Evolutionary conservation across 2,797 vertebrate genomes (phyloP).

Genomic region (Dicrostonyx torquatus): DNA sequence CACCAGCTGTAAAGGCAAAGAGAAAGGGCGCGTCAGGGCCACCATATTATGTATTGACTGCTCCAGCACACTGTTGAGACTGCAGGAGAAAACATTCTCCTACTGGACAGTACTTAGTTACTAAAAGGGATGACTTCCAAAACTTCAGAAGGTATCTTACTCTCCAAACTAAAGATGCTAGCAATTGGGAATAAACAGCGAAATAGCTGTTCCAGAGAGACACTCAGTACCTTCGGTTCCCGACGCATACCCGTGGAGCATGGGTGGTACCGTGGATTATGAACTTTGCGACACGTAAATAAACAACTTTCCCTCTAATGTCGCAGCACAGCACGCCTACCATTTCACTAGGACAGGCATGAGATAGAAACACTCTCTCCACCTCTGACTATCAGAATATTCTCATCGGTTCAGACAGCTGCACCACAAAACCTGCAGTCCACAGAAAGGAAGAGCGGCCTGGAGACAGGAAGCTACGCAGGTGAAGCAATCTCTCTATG

Average conservation of each 20-base stretch:
- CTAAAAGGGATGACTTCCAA: background rate
- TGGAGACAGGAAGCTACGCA: background rate
- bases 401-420: background rate
- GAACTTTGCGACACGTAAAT: background rate
- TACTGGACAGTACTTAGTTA: background rate
- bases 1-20: constrained; percentile 90
- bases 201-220: background rate
- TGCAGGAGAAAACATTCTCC: background rate
- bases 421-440: background rate
- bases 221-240: background rate
- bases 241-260: background rate
- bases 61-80: background rate
- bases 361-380: background rate
- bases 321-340: background rate
- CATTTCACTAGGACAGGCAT: background rate
- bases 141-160: background rate
- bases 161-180: constrained; percentile 42
- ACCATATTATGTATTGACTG: background rate
- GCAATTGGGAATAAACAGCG: constrained; percentile 53
- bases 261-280: accelerated
- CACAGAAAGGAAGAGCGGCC: background rate
- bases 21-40: constrained; percentile 70
- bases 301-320: background rate
- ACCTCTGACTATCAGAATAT: background rate
- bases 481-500: background rate